Conservation (phyloP, 2,888 invertebrate species). For the Hemicrepidius hirtus region DNA sequence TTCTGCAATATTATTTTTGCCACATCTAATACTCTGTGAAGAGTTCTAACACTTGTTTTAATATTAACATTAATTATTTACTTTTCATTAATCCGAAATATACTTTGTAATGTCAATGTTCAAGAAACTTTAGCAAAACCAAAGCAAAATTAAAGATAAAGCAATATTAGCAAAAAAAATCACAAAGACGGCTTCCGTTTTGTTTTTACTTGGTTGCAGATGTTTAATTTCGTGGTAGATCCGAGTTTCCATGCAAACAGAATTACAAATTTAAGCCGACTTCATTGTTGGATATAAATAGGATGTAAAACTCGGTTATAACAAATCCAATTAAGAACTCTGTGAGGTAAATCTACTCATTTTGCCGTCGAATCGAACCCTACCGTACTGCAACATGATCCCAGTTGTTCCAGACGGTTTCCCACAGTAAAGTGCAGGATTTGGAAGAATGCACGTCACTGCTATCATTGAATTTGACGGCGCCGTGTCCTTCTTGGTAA, state of each 20-base stretch:
- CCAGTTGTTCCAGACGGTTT: slow-evolving; percentile 25
- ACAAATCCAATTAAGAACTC: slow-evolving; percentile 22
- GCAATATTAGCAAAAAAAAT: background rate
- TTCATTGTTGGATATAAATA: slow-evolving; percentile 5
- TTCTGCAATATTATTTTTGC: too few species aligned
- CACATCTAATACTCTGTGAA: too few species aligned
- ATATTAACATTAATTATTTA: too few species aligned
- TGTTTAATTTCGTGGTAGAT: background rate
- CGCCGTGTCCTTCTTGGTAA: slow-evolving; percentile 1
- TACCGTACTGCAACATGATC: background rate
- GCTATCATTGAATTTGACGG: slow-evolving; percentile 28
- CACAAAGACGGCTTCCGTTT: background rate
- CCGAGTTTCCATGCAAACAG: background rate
- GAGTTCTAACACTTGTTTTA: too few species aligned
- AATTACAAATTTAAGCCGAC: slow-evolving; percentile 15
- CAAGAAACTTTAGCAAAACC: too few species aligned
- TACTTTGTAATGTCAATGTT: too few species aligned
- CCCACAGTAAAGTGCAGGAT: slow-evolving; percentile 21
- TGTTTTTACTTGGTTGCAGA: background rate
- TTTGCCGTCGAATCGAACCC: background rate
- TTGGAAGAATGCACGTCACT: slow-evolving; percentile 34
- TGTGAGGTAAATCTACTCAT: slow-evolving; percentile 3
- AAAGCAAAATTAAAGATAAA: too few species aligned
- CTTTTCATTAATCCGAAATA: too few species aligned
- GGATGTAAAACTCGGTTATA: slow-evolving; percentile 12